These are phyloP conservation scores for Chloromyia formosa DNA, from an alignment of 2,888 invertebrate genomes.

Conservation along the genomic window DNA sequence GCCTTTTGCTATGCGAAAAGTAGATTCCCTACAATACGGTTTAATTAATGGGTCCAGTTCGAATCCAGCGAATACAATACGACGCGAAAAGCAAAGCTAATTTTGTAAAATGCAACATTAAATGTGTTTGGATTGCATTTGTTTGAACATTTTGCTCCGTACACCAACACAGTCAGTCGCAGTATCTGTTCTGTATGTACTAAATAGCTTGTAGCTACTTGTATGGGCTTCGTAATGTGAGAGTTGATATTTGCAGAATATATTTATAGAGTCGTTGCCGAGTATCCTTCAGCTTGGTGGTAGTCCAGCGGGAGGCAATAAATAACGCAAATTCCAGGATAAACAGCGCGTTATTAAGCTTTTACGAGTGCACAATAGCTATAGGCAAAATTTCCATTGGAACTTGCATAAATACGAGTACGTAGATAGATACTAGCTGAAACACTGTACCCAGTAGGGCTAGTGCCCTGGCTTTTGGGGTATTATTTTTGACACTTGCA, in stretches of 20 bases:
- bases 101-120: conserved; percentile 26
- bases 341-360: conserved; percentile 46
- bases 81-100: conserved; percentile 31
- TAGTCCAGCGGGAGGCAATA: conserved; percentile 44
- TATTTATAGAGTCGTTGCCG: conserved; percentile 11
- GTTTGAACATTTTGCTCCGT: background rate
- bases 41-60: conserved; percentile 28
- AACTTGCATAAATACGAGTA: background rate
- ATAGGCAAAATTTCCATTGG: conserved; percentile 36
- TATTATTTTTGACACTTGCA: conserved; percentile 14
- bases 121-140: background rate
- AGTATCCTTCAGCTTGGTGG: conserved; percentile 39
- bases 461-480: conserved; percentile 19
- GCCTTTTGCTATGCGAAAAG: conserved; percentile 6
- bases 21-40: background rate
- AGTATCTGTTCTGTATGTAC: background rate
- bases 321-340: conserved; percentile 45
- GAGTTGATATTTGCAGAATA: conserved; percentile 36
- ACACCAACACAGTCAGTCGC: no score
- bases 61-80: conserved; percentile 6
- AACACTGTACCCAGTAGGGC: conserved; percentile 1
- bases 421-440: background rate
- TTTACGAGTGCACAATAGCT: conserved; percentile 45
- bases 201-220: background rate
- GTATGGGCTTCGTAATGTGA: conserved; percentile 5